Percentiles rank a stretch among this genome's conserved stretches.
Evolutionary conservation across 2,113 vertebrate genomes (phyloP).

Genomic region (Neoarius graeffei): DNA sequence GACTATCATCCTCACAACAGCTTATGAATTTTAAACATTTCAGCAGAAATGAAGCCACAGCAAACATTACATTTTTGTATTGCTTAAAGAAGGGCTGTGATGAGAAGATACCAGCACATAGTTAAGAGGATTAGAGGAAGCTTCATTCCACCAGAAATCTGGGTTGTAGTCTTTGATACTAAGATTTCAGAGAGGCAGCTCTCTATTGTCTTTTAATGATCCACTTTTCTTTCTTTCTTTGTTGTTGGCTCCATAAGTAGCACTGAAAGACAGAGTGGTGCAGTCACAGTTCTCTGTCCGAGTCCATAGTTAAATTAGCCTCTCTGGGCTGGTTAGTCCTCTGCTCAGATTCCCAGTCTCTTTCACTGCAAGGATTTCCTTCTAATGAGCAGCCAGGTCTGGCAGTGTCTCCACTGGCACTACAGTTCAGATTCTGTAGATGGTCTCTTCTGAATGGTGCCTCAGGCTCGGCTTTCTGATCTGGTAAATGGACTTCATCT

Average conservation of each 20-base stretch:
- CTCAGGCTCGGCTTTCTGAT: constrained; percentile 6
- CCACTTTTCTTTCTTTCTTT: not conserved
- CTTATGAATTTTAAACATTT: not conserved
- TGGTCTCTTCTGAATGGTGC: not conserved
- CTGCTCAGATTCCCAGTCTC: not conserved
- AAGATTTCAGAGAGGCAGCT: not conserved
- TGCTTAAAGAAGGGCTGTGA: constrained; percentile 17
- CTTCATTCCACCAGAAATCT: constrained; percentile 3
- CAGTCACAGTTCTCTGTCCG: not conserved
- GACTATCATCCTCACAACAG: not conserved
- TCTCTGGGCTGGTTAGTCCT: constrained; percentile 27
- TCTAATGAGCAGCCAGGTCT: constrained; percentile 27
- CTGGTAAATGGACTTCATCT: constrained; percentile 6
- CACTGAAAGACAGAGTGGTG: not conserved
- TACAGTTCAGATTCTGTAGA: constrained; percentile 51
- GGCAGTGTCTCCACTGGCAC: constrained; percentile 57
- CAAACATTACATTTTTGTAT: constrained; percentile 16
- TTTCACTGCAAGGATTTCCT: not conserved
- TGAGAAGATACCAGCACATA: not conserved
- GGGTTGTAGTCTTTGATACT: not conserved
- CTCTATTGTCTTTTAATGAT: not conserved
- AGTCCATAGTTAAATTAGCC: not conserved
- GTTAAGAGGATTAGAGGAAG: not conserved
- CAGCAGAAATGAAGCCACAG: constrained; percentile 4
- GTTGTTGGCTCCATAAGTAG: not conserved